Evolutionary conservation across 1,140 invertebrate species (phyloP).

Genomic region (Eubasilissa regina): DNA sequence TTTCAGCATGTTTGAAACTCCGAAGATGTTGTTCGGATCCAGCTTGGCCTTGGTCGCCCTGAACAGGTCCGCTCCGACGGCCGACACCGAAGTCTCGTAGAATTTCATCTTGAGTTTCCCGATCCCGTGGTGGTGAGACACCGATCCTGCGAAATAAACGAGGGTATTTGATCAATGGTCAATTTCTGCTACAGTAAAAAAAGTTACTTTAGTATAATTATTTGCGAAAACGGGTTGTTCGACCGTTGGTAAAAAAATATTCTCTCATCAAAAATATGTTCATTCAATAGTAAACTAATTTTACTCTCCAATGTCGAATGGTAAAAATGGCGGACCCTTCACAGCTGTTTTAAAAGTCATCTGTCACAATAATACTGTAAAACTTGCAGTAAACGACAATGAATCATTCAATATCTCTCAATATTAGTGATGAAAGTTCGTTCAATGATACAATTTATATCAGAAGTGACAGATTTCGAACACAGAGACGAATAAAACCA

Average conservation of each 20-base stretch:
- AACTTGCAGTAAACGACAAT: too few relatives aligned
- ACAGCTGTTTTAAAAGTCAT: too few relatives aligned
- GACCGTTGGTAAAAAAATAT: not conserved
- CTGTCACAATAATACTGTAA: too few relatives aligned
- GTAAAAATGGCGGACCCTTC: too few relatives aligned
- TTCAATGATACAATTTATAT: too few relatives aligned
- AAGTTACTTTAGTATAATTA: not conserved
- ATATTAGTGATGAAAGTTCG: too few relatives aligned
- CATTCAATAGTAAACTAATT: not conserved
- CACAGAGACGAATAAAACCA: too few relatives aligned
- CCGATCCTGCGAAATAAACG: slow-evolving; percentile 73
- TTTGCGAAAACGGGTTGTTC: too few relatives aligned
- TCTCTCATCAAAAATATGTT: not conserved
- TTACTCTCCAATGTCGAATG: too few relatives aligned
- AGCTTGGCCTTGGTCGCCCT: slow-evolving; percentile 77
- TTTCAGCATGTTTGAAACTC: slow-evolving; percentile 71
- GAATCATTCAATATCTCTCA: too few relatives aligned
- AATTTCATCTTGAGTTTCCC: slow-evolving; percentile 80
- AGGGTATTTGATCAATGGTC: not conserved
- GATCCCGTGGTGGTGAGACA: slow-evolving; percentile 84
- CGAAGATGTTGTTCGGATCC: slow-evolving; percentile 83
- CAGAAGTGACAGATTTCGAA: too few relatives aligned
- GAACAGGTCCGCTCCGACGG: slow-evolving; percentile 74
- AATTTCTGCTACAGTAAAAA: not conserved
- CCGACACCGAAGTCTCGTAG: slow-evolving; percentile 72